phyloP scores from a whole-genome alignment of 2,888 invertebrate species.

The Alloplasta piceator region DNA sequence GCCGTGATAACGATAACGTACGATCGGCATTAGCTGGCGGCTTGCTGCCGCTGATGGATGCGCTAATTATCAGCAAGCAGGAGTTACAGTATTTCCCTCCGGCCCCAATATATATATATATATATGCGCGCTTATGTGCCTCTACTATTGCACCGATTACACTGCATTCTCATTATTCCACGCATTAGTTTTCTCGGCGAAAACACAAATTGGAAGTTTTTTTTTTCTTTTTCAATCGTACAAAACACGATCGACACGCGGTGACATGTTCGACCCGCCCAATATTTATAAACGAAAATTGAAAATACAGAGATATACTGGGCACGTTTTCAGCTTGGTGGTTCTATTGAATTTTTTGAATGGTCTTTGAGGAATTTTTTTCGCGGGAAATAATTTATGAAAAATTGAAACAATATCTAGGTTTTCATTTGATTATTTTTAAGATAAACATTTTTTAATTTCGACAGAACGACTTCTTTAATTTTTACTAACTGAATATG shows the following conservation, averaged over 20 bases:
- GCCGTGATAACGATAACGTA: conserved; percentile 83
- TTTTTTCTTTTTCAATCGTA: background rate
- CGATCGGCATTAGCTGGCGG: conserved; percentile 83
- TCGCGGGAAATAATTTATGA: too few relatives aligned
- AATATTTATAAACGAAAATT: too few relatives aligned
- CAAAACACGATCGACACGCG: conserved; percentile 13
- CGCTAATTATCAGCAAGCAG: conserved; percentile 84
- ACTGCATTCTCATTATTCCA: conserved; percentile 32
- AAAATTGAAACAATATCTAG: too few relatives aligned
- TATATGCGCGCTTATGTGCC: conserved; percentile 9
- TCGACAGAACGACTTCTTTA: too few relatives aligned
- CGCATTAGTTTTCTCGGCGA: conserved; percentile 30
- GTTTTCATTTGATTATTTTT: too few relatives aligned
- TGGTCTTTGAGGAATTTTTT: too few relatives aligned
- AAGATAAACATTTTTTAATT: too few relatives aligned
- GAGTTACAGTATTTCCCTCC: conserved; percentile 82
- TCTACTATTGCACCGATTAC: conserved; percentile 12
- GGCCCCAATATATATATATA: conserved; percentile 5
- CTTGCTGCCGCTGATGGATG: conserved; percentile 83
- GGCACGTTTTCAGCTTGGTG: too few relatives aligned
- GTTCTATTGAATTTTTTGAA: too few relatives aligned
- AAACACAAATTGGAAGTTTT: conserved; percentile 24
- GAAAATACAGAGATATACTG: too few relatives aligned
- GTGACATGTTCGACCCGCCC: too few relatives aligned
- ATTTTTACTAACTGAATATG: too few relatives aligned